Percentiles rank a stretch among this genome's conserved stretches.
phyloP scores from a whole-genome alignment of 1,140 invertebrate genomes.

The Reticulitermes speratus region DNA sequence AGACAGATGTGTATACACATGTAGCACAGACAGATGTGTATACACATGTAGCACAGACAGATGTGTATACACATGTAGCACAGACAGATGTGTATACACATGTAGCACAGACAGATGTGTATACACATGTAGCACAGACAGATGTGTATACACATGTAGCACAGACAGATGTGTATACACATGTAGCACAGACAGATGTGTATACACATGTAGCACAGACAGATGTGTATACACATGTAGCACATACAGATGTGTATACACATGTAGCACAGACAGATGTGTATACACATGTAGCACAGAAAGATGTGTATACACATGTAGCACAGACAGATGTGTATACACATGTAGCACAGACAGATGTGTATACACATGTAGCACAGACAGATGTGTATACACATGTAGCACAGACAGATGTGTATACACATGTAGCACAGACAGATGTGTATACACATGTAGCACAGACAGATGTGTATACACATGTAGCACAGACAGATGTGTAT shows the following conservation, averaged over 20 bases:
- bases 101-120: neutral
- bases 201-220: neutral
- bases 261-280: neutral
- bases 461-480: neutral
- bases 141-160: neutral
- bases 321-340: neutral
- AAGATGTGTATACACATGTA: neutral
- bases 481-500: neutral
- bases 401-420: neutral
- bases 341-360: neutral
- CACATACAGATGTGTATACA: slow-evolving; percentile 14
- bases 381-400: neutral
- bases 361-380: neutral
- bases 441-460: neutral
- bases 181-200: neutral
- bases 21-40: neutral
- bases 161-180: neutral
- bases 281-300: neutral
- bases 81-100: neutral
- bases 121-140: neutral
- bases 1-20: neutral
- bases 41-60: neutral
- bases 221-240: too few relatives aligned
- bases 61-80: neutral
- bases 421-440: neutral